A percentile compares a stretch with the other conserved stretches of the same genome.
Conservation (phyloP, 92 coral and sea anemone genomes). For the Porites rus region DNA sequence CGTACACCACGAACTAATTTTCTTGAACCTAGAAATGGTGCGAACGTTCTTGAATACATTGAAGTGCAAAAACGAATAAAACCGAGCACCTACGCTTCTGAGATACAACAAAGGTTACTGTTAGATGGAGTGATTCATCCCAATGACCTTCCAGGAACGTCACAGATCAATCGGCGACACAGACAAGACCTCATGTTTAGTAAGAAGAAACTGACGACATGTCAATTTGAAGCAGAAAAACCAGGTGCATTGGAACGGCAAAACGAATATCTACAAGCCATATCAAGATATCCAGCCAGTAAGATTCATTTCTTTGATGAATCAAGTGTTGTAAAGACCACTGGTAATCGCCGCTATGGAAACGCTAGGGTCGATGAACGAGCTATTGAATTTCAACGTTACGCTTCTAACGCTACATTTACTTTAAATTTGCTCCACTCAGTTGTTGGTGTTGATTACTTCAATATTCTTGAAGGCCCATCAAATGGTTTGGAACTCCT, state of each 20-base stretch:
- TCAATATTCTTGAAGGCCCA: conserved; percentile 56
- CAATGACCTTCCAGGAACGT: conserved; percentile 34
- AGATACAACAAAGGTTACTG: conserved; percentile 56
- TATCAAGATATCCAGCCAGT: conserved; percentile 54
- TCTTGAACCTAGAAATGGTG: conserved; percentile 43
- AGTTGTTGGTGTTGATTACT: conserved; percentile 59
- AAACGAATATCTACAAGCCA: conserved; percentile 64
- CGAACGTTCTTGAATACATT: conserved; percentile 44
- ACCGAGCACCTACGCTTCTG: conserved; percentile 57
- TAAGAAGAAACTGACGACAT: conserved; percentile 30
- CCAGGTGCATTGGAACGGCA: conserved; percentile 47
- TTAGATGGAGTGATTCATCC: conserved; percentile 58
- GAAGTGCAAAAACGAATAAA: conserved; percentile 38
- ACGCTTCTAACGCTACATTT: conserved; percentile 58
- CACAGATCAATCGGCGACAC: conserved; percentile 45
- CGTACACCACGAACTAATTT: conserved; percentile 34
- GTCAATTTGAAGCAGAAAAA: conserved; percentile 50
- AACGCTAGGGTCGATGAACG: conserved; percentile 54
- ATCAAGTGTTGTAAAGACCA: conserved; percentile 47
- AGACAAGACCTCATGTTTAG: conserved; percentile 42
- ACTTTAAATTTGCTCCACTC: conserved; percentile 69
- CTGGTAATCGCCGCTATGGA: conserved; percentile 62
- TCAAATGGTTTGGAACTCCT: conserved; percentile 67
- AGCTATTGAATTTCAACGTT: conserved; percentile 53
- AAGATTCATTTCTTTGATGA: conserved; percentile 69